Evolutionary conservation across 35 echinoderm and acorn worm genomes (phyloP).

Genomic region (Holothuria glaberrima): DNA sequence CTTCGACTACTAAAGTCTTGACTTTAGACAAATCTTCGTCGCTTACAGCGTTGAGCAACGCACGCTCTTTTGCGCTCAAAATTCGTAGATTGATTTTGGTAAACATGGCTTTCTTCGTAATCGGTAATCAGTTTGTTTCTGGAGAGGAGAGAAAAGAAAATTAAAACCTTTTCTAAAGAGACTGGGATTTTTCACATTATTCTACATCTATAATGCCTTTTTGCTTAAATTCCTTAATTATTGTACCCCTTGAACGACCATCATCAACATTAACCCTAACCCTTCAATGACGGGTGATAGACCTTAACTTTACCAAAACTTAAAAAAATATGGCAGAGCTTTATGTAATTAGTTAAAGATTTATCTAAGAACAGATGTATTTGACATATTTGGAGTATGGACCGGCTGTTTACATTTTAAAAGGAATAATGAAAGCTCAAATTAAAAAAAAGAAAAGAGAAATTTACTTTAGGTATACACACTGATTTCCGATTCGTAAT

Average conservation of each 20-base stretch:
- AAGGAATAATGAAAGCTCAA: too few species aligned
- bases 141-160: background rate
- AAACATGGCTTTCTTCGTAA: constrained; percentile 4
- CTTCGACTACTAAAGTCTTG: constrained; percentile 56
- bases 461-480: too few species aligned
- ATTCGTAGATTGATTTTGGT: constrained; percentile 30
- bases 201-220: background rate
- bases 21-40: constrained; percentile 64
- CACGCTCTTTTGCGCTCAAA: constrained; percentile 69
- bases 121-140: background rate
- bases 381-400: too few species aligned
- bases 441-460: too few species aligned
- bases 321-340: too few species aligned
- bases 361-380: too few species aligned
- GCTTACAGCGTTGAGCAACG: constrained; percentile 68
- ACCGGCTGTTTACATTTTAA: too few species aligned
- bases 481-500: too few species aligned
- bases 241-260: background rate
- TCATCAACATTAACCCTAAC: too few species aligned
- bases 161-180: background rate
- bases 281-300: too few species aligned
- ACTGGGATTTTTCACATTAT: background rate
- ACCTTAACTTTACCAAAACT: too few species aligned
- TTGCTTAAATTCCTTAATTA: background rate
- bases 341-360: too few species aligned